Evolutionary conservation across 2,113 vertebrate genomes (phyloP).

Genomic region (Megaleporinus macrocephalus): DNA sequence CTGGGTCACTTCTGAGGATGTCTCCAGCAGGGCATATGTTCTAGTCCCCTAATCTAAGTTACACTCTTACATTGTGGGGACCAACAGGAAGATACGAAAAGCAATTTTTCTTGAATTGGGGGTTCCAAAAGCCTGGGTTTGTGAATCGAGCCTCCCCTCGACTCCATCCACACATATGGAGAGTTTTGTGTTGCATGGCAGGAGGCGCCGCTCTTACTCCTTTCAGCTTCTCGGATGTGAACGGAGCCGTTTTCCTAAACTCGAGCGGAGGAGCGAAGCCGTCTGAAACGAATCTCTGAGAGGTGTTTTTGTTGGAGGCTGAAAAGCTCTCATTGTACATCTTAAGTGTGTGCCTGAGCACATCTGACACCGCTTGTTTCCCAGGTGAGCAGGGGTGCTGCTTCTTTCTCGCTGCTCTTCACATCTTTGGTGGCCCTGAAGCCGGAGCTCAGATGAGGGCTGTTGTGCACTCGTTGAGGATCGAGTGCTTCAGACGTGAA

Average conservation of each 20-base stretch:
- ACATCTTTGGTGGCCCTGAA: not conserved
- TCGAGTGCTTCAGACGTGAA: conserved; percentile 27
- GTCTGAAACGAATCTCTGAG: not conserved
- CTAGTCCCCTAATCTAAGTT: not conserved
- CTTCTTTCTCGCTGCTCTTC: not conserved
- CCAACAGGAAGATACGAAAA: not conserved
- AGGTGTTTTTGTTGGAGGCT: not conserved
- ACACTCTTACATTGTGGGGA: not conserved
- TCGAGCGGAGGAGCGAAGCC: not conserved
- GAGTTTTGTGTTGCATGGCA: not conserved
- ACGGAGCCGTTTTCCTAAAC: not conserved
- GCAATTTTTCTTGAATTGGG: not conserved
- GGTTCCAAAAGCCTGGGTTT: not conserved
- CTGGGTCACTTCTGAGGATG: conserved; percentile 15
- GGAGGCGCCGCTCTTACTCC: not conserved
- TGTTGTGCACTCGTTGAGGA: conserved; percentile 10
- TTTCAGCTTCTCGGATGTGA: not conserved
- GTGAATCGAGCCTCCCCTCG: not conserved
- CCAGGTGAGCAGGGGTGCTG: conserved; percentile 4
- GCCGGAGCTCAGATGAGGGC: not conserved
- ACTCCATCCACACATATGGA: not conserved
- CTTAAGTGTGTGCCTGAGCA: not conserved
- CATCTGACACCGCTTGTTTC: not conserved
- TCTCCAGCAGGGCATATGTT: not conserved
- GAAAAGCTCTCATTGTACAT: not conserved